Base-by-base conservation (phyloP, 2,113 vertebrate genomes). In the Anhinga rufa region DNA sequence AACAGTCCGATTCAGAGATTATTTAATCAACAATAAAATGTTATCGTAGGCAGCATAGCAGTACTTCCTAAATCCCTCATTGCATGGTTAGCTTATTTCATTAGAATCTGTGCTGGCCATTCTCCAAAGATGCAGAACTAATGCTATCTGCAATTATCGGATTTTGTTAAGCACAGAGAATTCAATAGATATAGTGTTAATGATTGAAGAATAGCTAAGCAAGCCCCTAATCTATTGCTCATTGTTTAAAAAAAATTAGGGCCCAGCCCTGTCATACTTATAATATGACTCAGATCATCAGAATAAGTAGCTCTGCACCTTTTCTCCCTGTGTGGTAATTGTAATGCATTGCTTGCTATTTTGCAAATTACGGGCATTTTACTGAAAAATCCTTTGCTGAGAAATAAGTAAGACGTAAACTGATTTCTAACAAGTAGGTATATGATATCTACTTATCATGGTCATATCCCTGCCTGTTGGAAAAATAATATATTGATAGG, bases 121-220 rank as follows among this genome's bases (percentile, higher is more conserved):
- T 81, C 80, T 97, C 98, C 98, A 97, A 85, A 95, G 96, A 96
- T 93, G 91, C 96, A 97, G 94, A 95, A 96, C 89, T 95, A 95
- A 88, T 91, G 79, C 79, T 96, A 70, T 90, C 31, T 69, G 86
- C 86, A 44, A 38, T 97, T 95, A 97, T 36, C 2, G 12, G 94
- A 96, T 92, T 95, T 85, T 94, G 81, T 96, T 95, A 90, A 70
- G 91, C 92, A 95, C 90, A 84, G 92, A 88, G 71, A 54, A 71
- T 81, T 88, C 58, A 8, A 89, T 57, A 93, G 90, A 88, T 76
- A 96, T 14, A 96, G 89, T 88, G 86, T 79, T 94, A 97, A 95
- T 90, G 82, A 94, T 14, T 62, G 87, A 95, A 68, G 87, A 95
- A 82, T 80, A 87, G 58, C 70, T 91, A 90, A 82, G 58, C 51